These are phyloP conservation scores for Xestoiulus laeticollis DNA, from an alignment of 2,888 invertebrate genomes.

Conservation along the genomic window DNA sequence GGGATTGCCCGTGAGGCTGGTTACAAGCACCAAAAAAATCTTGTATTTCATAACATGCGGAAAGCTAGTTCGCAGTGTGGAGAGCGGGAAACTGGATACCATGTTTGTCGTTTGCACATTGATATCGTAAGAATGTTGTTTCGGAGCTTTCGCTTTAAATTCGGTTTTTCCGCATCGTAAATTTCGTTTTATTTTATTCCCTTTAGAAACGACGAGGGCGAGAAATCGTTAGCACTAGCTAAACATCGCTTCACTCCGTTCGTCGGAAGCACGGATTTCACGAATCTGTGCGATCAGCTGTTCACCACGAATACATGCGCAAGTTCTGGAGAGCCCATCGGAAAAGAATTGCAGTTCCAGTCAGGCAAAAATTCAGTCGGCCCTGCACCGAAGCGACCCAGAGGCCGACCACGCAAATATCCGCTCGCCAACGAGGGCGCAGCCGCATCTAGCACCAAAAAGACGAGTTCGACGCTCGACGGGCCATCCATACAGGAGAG, in stretches of 20 bases:
- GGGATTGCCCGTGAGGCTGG: conserved; percentile 39
- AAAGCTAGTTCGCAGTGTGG: conserved; percentile 45
- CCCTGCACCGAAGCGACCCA: background rate
- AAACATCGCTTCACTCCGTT: conserved; percentile 40
- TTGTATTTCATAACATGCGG: conserved; percentile 38
- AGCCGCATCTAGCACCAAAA: background rate
- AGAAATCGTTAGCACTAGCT: conserved; percentile 31
- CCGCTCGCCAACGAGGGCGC: background rate
- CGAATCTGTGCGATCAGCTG: background rate
- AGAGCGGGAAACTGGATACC: conserved; percentile 40
- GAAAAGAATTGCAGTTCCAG: background rate
- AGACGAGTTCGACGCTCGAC: no score
- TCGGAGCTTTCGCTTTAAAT: no score
- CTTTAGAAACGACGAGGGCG: conserved; percentile 43
- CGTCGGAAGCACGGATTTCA: background rate
- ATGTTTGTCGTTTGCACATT: conserved; percentile 47
- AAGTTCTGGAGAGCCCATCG: background rate
- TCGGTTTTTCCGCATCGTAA: no score
- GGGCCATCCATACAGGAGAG: background rate
- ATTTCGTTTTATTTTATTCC: no score
- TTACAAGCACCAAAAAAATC: conserved; percentile 38
- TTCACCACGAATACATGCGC: background rate
- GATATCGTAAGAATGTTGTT: conserved; percentile 40
- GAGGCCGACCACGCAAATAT: conserved; percentile 43
- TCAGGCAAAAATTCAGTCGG: no score